phyloP scores from a whole-genome alignment of 1,140 invertebrate species.

The Pollicipes pollicipes region DNA sequence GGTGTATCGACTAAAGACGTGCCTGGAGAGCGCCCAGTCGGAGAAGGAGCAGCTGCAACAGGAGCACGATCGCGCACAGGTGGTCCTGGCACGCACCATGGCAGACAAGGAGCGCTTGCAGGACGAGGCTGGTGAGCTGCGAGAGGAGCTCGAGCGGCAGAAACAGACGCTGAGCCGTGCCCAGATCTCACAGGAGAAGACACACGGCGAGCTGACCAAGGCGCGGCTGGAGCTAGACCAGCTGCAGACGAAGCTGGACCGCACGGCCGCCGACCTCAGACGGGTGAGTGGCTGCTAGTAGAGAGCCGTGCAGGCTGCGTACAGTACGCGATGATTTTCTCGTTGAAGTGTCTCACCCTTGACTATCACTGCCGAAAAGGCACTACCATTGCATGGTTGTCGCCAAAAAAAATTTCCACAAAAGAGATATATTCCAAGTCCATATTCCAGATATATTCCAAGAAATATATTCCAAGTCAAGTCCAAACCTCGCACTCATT shows the following conservation, averaged over 20 bases:
- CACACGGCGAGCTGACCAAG: slow-evolving; percentile 68
- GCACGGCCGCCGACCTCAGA: slow-evolving; percentile 54
- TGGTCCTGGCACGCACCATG: slow-evolving; percentile 42
- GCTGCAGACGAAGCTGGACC: slow-evolving; percentile 64
- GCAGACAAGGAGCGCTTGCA: slow-evolving; percentile 69
- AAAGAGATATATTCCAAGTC: no score
- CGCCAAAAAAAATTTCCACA: no score
- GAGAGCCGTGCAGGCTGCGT: no score
- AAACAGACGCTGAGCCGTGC: slow-evolving; percentile 73
- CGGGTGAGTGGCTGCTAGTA: slow-evolving; percentile 35
- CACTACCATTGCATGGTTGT: no score
- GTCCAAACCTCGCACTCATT: no score
- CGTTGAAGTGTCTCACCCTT: no score
- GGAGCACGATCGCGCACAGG: slow-evolving; percentile 43
- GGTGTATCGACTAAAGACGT: slow-evolving; percentile 78
- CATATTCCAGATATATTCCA: no score
- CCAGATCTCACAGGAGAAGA: slow-evolving; percentile 72
- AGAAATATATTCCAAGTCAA: no score
- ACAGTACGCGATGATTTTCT: no score
- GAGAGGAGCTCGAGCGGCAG: slow-evolving; percentile 71
- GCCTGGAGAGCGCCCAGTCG: slow-evolving; percentile 80
- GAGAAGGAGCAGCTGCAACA: slow-evolving; percentile 81
- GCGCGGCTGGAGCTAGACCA: slow-evolving; percentile 75
- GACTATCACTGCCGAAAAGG: no score
- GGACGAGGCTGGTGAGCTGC: slow-evolving; percentile 66